phyloP scores from a whole-genome alignment of 92 coral and sea anemone species.

The Umimayanthus kanabou region DNA sequence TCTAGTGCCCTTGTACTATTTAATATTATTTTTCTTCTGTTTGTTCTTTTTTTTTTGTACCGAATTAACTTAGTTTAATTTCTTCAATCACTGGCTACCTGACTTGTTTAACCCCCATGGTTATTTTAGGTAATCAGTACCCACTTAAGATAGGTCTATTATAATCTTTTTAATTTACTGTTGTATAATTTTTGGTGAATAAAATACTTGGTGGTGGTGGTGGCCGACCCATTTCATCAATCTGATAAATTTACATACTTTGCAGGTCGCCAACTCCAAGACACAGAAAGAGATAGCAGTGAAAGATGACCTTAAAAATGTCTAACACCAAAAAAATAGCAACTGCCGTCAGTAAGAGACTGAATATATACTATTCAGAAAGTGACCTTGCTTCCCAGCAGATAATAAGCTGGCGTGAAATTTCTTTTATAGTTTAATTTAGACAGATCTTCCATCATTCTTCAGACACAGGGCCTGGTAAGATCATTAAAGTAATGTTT shows the following conservation, averaged over 20 bases:
- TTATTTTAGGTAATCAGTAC: no score
- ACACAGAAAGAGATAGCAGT: slow-evolving; percentile 41
- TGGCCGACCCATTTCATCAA: slow-evolving; percentile 6
- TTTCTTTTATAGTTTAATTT: neutral
- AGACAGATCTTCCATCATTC: neutral
- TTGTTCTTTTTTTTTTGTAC: no score
- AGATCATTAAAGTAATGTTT: slow-evolving; percentile 18
- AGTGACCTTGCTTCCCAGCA: neutral
- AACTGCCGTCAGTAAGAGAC: neutral
- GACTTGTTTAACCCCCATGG: no score
- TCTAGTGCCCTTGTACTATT: no score
- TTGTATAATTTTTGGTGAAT: no score
- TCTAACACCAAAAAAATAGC: neutral
- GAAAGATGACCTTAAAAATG: neutral
- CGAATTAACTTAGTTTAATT: no score
- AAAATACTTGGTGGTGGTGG: no score
- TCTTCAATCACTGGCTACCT: no score
- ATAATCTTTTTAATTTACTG: no score
- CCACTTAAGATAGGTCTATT: no score
- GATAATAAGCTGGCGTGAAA: neutral
- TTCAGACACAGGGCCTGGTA: neutral
- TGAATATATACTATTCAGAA: neutral
- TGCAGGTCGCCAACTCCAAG: slow-evolving; percentile 55
- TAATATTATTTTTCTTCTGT: no score
- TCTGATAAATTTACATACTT: slow-evolving; percentile 7